A percentile compares a stretch with the other conserved stretches of the same genome.
These are phyloP conservation scores for Chiloscyllium punctatum DNA, from an alignment of 2,797 vertebrate genomes.

Conservation along the genomic window DNA sequence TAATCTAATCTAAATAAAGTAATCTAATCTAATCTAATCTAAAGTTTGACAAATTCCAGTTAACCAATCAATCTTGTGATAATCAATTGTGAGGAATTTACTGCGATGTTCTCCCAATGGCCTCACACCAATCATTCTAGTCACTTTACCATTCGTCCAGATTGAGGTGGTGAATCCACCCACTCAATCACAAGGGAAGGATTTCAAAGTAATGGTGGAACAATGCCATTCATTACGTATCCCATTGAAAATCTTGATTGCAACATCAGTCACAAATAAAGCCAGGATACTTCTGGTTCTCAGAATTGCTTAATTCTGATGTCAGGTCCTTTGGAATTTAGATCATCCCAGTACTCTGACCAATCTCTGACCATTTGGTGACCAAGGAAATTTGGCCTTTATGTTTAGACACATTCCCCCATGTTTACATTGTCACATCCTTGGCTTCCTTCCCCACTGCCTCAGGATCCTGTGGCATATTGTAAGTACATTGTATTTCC, in stretches of 20 bases:
- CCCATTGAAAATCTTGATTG: not conserved
- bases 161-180: not conserved
- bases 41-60: not conserved
- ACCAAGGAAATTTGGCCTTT: not conserved
- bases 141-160: not conserved
- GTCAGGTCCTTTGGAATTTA: not conserved
- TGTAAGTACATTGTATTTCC: not conserved
- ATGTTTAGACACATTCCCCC: not conserved
- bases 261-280: not conserved
- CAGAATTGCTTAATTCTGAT: too few species aligned
- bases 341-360: not conserved
- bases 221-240: not conserved
- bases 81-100: not conserved
- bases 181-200: not conserved
- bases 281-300: not conserved
- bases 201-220: not conserved
- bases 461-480: not conserved
- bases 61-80: too few species aligned
- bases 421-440: not conserved
- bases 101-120: not conserved
- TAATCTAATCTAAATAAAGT: too few species aligned
- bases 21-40: too few species aligned
- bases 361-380: not conserved
- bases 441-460: not conserved
- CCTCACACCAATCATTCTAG: not conserved